Evolutionary conservation across 2,888 invertebrate genomes (phyloP), one percentile per base, ranked within the genome.

Genomic region (Eristalinus sepulchralis): DNA sequence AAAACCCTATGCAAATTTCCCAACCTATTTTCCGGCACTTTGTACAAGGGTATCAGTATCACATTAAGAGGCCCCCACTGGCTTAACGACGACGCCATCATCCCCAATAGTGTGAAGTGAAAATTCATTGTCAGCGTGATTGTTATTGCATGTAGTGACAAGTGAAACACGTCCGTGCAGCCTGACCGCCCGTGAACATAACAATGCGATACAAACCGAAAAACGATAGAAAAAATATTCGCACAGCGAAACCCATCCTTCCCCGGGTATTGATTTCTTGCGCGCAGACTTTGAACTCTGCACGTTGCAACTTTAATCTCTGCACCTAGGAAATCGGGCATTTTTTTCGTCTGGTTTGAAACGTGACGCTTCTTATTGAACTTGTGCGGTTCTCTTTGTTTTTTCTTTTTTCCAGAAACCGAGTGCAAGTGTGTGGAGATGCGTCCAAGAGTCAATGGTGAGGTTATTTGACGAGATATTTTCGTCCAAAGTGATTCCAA

Each of bases 401-500:
- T 33, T 9, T 13, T 20, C 9, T 31, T 55, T 22, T 20, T 24
- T 10, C 11, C 71, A 89, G 88, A 55, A 39, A 67, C 60, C 84
- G 13, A 71, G 53, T 6, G 71, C 83, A 4, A 88, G 88, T 93
- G 94, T 63, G 89, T 96, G 88, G 92, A 88, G 89, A 8, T 92
- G 92, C 75, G 89, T 92, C 11, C 90, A 91, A 60, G 63, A 77
- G 11, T 89, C 89, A 39, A 90, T 90, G 39, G 75, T 91, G 36
- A 88, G 93, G 63, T 94, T 94, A 2, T 92, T 96, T 88, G 95
- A 96, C 90, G 93, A 94, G 20, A 92, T 95, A 0, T 92, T 95
- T 75, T 93, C 93, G 10, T 93, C 94, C 4, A 95, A 96, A 88
- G 92, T 94, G 55, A 95, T 96, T 78, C 94, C 95, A 0, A 90